Conservation (phyloP, 2,797 vertebrate genomes). For the Tarsius wallacei region DNA sequence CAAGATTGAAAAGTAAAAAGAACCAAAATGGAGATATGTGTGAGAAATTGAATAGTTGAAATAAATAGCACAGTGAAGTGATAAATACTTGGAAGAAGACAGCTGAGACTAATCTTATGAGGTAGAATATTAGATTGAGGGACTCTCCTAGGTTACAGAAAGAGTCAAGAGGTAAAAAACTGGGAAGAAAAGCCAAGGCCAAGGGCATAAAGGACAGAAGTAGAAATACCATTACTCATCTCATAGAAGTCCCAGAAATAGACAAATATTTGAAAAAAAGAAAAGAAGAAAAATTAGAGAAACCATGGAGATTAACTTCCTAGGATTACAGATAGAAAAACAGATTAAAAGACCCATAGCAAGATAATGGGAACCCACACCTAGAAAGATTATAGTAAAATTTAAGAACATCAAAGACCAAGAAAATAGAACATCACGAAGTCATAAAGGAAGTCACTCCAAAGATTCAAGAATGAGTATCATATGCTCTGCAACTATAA, state of each 20-base stretch:
- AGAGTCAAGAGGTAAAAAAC: background rate
- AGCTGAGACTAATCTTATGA: background rate
- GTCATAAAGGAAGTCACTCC: background rate
- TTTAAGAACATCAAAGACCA: background rate
- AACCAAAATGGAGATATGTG: background rate
- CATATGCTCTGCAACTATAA: background rate
- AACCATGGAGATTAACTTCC: constrained; percentile 7
- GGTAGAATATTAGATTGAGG: background rate
- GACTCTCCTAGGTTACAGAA: background rate
- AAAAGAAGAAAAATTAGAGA: background rate
- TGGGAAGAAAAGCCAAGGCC: constrained; percentile 14
- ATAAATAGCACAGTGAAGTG: background rate
- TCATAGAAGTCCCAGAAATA: background rate
- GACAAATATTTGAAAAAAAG: background rate
- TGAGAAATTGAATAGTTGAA: background rate
- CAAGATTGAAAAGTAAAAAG: background rate
- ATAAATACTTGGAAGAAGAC: background rate
- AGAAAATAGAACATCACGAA: constrained; percentile 12
- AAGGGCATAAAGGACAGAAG: background rate
- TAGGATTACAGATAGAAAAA: constrained; percentile 42
- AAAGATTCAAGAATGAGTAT: background rate
- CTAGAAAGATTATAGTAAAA: background rate
- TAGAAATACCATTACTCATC: background rate
- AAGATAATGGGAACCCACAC: background rate
- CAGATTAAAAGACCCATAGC: background rate